Evolutionary conservation across 2,113 vertebrate genomes (phyloP).

Genomic region (Orientallactaga bullata): DNA sequence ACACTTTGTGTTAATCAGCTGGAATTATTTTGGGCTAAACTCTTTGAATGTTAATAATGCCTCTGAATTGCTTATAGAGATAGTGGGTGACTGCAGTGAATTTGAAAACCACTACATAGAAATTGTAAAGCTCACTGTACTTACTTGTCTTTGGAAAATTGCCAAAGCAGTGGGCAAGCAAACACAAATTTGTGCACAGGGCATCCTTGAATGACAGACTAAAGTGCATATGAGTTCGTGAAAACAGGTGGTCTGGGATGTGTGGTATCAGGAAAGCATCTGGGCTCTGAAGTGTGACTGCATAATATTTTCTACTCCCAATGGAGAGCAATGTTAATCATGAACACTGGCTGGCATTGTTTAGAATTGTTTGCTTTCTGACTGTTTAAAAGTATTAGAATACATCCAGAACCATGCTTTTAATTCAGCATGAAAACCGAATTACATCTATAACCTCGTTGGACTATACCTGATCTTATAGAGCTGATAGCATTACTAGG

Average conservation of each 20-base stretch:
- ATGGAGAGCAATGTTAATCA: constrained; percentile 65
- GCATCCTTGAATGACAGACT: constrained; percentile 85
- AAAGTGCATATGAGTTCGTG: constrained; percentile 77
- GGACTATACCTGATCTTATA: neutral
- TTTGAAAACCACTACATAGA: constrained; percentile 54
- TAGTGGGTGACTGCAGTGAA: neutral
- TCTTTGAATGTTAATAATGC: constrained; percentile 41
- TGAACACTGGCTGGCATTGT: constrained; percentile 52
- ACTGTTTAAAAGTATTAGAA: constrained; percentile 49
- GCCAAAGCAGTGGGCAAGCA: constrained; percentile 81
- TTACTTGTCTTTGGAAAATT: constrained; percentile 72
- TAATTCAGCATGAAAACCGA: constrained; percentile 52
- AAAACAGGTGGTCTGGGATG: constrained; percentile 89
- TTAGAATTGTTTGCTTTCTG: constrained; percentile 63
- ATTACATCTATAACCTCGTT: neutral
- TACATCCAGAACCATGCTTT: neutral
- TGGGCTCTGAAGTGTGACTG: constrained; percentile 84
- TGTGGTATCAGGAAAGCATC: constrained; percentile 85
- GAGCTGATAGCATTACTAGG: neutral
- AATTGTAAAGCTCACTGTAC: constrained; percentile 1
- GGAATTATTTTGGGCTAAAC: constrained; percentile 22
- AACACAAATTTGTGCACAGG: constrained; percentile 77
- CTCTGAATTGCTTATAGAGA: constrained; percentile 12
- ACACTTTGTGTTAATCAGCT: neutral
- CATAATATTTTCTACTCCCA: constrained; percentile 69